Evolutionary conservation across 2,888 invertebrate species (phyloP), one percentile per base, ranked within the genome.

Genomic region (Augiades crinisus): DNA sequence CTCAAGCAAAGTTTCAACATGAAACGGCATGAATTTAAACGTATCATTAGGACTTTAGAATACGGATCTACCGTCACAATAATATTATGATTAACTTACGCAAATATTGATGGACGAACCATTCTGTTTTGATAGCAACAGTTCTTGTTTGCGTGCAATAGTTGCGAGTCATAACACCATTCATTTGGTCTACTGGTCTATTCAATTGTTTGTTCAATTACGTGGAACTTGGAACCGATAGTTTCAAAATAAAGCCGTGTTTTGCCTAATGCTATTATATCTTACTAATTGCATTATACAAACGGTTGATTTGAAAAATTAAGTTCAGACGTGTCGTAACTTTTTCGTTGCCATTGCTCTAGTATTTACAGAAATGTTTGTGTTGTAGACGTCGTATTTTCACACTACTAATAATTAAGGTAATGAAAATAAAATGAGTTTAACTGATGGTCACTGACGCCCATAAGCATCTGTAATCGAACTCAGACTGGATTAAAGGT

Each of bases 91-190:
- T 78, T 76, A 74, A 68, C 70, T 64, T 71, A 74, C 67, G 73
- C 68, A 75, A 84, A 84, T 78, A 77, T 81, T 76, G 68, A 73
- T 72, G 65, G 59, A 64, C 67, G 67, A 72, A 73, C 71, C 71
- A 72, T 63, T 54, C 54, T 41, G 31, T 72, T 72, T 79, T 81
- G 70, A 74, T 65, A 67, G 57, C 66, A 67, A 68, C 59, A 57
- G 61, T 59, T 69, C 60, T 64, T 68, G 67, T 66, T 63, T 59
- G 62, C 61, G 60, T 53, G 53, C 53, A 60, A 60, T 47, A 44
- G 60, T 53, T 34, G n/a, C 34, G 50, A 55, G 59, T 57, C 64
- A 62, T 61, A 67, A 64, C 60, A 68, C 40, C 13, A 57, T 55
- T 55, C 56, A 59, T 60, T 57, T 54, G 41, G 59, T 62, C 57